Percentiles rank a stretch among this genome's conserved stretches.
Conservation (phyloP, 2,797 vertebrate species). For the Aldrovandia affinis region DNA sequence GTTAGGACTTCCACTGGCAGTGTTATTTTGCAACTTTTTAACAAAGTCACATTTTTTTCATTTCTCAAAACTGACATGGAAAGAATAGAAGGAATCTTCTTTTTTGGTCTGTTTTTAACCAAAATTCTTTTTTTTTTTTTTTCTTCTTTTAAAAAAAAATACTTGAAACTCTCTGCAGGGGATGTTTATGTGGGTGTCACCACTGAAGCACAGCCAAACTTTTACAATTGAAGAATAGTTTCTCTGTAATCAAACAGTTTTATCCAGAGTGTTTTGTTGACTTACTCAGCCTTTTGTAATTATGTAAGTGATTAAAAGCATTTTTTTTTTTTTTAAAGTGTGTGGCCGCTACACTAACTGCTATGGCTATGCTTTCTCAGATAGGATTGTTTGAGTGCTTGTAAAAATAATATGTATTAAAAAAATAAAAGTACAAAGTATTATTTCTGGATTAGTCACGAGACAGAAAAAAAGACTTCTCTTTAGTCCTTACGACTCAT, state of each 20-base stretch:
- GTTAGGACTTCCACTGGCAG: not conserved
- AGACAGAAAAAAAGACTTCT: slow-evolving; percentile 29
- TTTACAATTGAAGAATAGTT: slow-evolving; percentile 31
- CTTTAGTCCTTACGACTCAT: not conserved
- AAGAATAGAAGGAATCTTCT: slow-evolving; percentile 6
- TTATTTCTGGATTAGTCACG: slow-evolving; percentile 39
- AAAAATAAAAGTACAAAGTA: too few relatives aligned
- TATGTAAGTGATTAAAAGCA: slow-evolving; percentile 18
- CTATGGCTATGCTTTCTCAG: slow-evolving; percentile 46
- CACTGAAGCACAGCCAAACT: slow-evolving; percentile 7
- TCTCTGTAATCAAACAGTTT: not conserved
- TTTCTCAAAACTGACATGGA: slow-evolving; percentile 28
- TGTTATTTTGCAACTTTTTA: slow-evolving; percentile 2
- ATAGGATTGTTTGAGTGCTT: slow-evolving; percentile 42
- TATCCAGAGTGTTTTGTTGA: slow-evolving; percentile 32
- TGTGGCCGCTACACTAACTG: slow-evolving; percentile 47
- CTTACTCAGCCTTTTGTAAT: slow-evolving; percentile 5
- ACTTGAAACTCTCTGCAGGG: slow-evolving; percentile 13
- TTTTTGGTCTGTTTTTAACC: slow-evolving; percentile 24
- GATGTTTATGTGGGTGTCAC: slow-evolving; percentile 21
- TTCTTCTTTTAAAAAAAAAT: not conserved
- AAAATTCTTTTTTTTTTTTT: slow-evolving; percentile 17
- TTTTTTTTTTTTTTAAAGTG: slow-evolving; percentile 30
- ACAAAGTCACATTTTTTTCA: slow-evolving; percentile 36
- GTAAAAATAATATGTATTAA: too few relatives aligned